A percentile compares a stretch with the other conserved stretches of the same genome.
Evolutionary conservation across 2,888 invertebrate species (phyloP).

Genomic region (Iselma pallidipennis): DNA sequence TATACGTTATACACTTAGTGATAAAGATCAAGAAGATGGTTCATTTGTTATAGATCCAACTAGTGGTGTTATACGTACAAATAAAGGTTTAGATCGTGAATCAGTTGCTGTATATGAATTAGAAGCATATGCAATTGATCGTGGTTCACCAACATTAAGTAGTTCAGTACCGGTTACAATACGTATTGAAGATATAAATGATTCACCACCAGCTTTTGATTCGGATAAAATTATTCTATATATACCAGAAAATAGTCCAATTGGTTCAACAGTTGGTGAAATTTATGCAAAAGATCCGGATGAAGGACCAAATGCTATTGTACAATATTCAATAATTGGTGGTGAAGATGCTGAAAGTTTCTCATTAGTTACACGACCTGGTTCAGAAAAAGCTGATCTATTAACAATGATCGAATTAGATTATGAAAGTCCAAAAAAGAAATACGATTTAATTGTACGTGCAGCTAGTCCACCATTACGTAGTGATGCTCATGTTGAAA

Average conservation of each 20-base stretch:
- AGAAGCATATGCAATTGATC: constrained; percentile 86
- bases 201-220: constrained; percentile 88
- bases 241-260: constrained; percentile 94
- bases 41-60: constrained; percentile 92
- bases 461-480: constrained; percentile 90
- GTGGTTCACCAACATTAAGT: constrained; percentile 65
- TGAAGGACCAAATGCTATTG: constrained; percentile 86
- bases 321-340: constrained; percentile 93
- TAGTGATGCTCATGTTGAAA: constrained; percentile 85
- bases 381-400: constrained; percentile 84
- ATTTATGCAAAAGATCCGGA: constrained; percentile 91
- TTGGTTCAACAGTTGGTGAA: constrained; percentile 91
- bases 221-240: constrained; percentile 86
- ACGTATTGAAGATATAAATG: constrained; percentile 85
- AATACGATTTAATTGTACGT: constrained; percentile 83
- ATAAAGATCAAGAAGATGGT: constrained; percentile 78
- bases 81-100: constrained; percentile 89
- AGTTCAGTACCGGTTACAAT: constrained; percentile 73
- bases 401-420: constrained; percentile 90
- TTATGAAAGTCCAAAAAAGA: constrained; percentile 92
- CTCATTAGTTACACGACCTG: constrained; percentile 77
- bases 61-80: constrained; percentile 89
- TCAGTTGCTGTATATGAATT: constrained; percentile 83
- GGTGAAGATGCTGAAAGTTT: constrained; percentile 90
- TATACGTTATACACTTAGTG: constrained; percentile 76